A percentile compares a stretch with the other conserved stretches of the same genome.
phyloP scores from a whole-genome alignment of 2,888 invertebrate species.

The Orthosia gracilis region DNA sequence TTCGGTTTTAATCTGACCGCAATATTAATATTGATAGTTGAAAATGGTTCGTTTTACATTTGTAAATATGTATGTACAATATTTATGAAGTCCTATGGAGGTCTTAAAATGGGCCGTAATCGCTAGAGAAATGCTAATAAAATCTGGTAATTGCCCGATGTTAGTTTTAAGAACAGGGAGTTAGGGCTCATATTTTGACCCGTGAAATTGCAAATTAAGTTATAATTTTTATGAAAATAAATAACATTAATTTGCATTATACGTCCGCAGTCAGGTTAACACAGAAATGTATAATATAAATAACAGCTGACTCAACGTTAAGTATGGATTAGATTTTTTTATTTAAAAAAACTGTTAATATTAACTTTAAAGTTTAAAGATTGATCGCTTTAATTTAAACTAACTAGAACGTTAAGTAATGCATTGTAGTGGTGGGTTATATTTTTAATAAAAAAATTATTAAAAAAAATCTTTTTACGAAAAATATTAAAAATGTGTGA shows the following conservation, averaged over 20 bases:
- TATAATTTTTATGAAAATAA: background rate
- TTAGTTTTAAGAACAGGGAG: conserved; percentile 7
- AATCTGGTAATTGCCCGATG: background rate
- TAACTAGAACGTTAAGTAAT: conserved; percentile 79
- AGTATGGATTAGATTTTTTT: conserved; percentile 64
- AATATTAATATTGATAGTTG: background rate
- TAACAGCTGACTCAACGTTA: conserved; percentile 57
- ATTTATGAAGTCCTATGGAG: background rate
- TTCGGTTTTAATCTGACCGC: conserved; percentile 20
- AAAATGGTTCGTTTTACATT: background rate
- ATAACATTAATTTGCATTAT: conserved; percentile 1
- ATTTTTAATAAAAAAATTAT: conserved; percentile 62
- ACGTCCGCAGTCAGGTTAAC: conserved; percentile 16
- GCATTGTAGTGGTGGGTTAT: conserved; percentile 83
- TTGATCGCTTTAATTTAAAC: conserved; percentile 84
- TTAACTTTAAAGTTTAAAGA: conserved; percentile 76
- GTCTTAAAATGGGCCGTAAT: conserved; percentile 12
- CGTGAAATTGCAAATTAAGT: background rate
- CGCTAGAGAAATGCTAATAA: background rate
- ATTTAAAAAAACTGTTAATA: conserved; percentile 72
- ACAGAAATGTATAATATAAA: conserved; percentile 26
- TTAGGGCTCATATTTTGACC: conserved; percentile 20
- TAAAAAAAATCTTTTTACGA: background rate
- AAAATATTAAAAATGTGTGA: conserved; percentile 21
- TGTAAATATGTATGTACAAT: conserved; percentile 10